Conservation (phyloP, 2,797 vertebrate genomes). For the Bryconaethiops microstoma region DNA sequence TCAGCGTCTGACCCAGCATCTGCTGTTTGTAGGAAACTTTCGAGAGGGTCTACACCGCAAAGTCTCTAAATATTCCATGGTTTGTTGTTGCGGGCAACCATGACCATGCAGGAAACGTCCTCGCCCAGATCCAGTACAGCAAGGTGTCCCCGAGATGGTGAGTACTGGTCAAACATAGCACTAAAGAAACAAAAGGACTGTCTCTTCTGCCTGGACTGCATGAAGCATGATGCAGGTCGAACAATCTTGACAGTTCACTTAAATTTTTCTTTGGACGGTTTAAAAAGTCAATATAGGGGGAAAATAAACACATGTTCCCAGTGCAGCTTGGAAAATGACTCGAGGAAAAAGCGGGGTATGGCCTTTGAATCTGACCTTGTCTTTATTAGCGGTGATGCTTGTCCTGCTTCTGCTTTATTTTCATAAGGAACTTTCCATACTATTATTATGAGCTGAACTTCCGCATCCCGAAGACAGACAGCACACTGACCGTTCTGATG, state of each 20-base stretch:
- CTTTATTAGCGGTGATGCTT: too few species aligned
- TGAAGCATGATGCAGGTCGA: too few species aligned
- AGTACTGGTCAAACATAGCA: slow-evolving; percentile 40
- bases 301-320: too few species aligned
- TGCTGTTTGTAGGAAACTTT: slow-evolving; percentile 82
- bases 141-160: slow-evolving; percentile 85
- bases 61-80: slow-evolving; percentile 86
- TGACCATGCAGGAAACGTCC: slow-evolving; percentile 88
- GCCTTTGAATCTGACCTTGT: too few species aligned
- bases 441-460: slow-evolving; percentile 88
- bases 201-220: too few species aligned
- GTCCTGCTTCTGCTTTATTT: background rate
- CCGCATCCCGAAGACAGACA: slow-evolving; percentile 77
- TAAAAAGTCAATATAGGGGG: too few species aligned
- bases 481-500: slow-evolving; percentile 85
- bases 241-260: too few species aligned
- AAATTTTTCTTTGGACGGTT: too few species aligned
- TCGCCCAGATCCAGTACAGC: slow-evolving; percentile 90
- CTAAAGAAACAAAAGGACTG: too few species aligned
- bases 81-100: slow-evolving; percentile 92
- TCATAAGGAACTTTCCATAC: slow-evolving; percentile 84
- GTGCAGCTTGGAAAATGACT: too few species aligned
- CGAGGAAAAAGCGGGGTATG: too few species aligned
- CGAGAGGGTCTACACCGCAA: slow-evolving; percentile 83
- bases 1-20: background rate